phyloP scores from a whole-genome alignment of 2,797 vertebrate genomes.

The Aldrovandia affinis region DNA sequence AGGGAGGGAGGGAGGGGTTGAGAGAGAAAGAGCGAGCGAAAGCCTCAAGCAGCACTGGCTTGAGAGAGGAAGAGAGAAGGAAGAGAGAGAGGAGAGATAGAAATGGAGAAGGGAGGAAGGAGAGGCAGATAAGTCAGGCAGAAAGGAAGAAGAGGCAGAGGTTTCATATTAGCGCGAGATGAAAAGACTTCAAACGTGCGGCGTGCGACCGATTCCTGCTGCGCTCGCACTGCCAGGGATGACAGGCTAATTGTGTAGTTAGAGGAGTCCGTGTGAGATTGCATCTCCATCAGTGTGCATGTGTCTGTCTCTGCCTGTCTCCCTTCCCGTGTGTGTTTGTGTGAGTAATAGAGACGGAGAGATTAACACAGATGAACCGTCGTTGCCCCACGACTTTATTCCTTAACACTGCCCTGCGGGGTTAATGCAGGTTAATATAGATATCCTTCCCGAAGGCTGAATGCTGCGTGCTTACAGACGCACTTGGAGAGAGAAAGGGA shows the following conservation, averaged over 20 bases:
- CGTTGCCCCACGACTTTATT: neutral
- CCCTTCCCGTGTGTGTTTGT: neutral
- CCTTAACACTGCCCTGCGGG: neutral
- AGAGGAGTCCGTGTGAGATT: neutral
- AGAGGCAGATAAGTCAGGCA: conserved; percentile 7
- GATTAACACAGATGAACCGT: neutral
- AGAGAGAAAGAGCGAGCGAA: conserved; percentile 13
- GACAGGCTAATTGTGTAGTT: neutral
- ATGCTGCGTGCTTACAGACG: neutral
- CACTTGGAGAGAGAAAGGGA: neutral
- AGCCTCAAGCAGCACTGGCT: conserved; percentile 30
- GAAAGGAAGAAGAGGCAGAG: neutral
- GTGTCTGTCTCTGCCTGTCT: neutral
- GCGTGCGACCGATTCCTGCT: neutral
- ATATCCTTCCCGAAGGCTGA: neutral
- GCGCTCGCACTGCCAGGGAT: neutral
- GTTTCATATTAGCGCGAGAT: neutral
- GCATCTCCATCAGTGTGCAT: neutral
- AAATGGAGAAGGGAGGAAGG: conserved; percentile 4
- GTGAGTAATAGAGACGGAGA: neutral
- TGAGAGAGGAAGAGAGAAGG: conserved; percentile 26
- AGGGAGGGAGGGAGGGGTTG: neutral
- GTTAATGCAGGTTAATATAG: conserved; percentile 32
- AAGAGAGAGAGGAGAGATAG: conserved; percentile 22
- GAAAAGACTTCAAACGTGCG: neutral